Conservation (phyloP, 2,888 invertebrate species). For the Lochmaea crataegi region DNA sequence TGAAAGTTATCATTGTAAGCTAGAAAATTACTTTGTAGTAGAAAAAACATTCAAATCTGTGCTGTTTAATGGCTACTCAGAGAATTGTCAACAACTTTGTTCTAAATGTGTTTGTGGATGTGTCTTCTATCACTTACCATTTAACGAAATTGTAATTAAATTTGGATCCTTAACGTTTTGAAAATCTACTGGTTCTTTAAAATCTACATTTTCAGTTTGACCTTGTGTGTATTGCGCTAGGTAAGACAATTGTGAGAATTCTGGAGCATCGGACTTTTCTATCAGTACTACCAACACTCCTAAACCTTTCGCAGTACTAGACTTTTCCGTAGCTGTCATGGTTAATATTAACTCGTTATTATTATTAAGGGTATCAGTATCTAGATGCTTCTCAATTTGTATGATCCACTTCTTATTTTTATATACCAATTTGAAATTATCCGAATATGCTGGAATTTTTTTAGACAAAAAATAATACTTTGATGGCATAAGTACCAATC, state of each 20-base stretch:
- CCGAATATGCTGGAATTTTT: slow-evolving; percentile 34
- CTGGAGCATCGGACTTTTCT: slow-evolving; percentile 25
- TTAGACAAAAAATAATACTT: not conserved
- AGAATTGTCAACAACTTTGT: no score
- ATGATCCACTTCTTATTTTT: slow-evolving; percentile 16
- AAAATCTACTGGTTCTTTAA: slow-evolving; percentile 45
- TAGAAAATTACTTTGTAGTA: slow-evolving; percentile 28
- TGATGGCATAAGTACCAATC: no score
- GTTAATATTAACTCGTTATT: slow-evolving; percentile 21
- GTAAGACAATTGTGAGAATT: slow-evolving; percentile 46
- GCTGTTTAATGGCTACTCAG: no score
- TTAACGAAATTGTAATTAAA: slow-evolving; percentile 29
- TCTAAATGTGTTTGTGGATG: no score
- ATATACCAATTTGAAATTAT: slow-evolving; percentile 27
- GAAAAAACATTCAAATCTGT: no score
- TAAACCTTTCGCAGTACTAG: slow-evolving; percentile 18
- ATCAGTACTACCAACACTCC: slow-evolving; percentile 39
- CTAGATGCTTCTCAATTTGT: slow-evolving; percentile 8
- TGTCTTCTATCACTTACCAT: slow-evolving; percentile 25
- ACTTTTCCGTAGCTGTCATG: slow-evolving; percentile 15
- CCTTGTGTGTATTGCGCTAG: slow-evolving; percentile 41
- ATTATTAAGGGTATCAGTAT: not conserved
- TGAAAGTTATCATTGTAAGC: slow-evolving; percentile 32
- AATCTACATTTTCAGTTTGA: slow-evolving; percentile 28
- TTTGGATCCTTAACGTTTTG: slow-evolving; percentile 34